Evolutionary conservation across 2,113 vertebrate species (phyloP), one percentile per base, ranked within the genome.

Genomic region (Hypomesus transpacificus): DNA sequence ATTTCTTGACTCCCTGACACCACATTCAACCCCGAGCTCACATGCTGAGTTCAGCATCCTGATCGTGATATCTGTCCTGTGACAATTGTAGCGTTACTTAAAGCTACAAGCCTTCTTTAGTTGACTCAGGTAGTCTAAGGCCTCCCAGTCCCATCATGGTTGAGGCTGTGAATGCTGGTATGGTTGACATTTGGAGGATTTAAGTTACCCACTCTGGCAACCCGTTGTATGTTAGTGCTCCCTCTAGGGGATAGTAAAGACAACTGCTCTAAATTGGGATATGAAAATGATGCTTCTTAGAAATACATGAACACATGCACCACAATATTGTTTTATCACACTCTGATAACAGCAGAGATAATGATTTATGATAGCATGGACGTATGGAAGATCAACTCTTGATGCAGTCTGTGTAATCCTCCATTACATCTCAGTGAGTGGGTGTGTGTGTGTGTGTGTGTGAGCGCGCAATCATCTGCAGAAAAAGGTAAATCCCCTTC

Each of bases 351-450:
- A 66, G 34, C 57, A 64, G 13, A 5, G 74, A 66, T 75, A 67
- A 68, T 50, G 77, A 82, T 78, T 58, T 59, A 72, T 69, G 56
- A 54, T 7, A 20, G 70, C 9, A 69, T 70, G 64, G 46, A 61
- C 31, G 69, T 71, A 60, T 75, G 53, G 3, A 2, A 70, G 46
- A 20, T 50, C 24, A 34, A 18, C 21, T 51, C 34, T 71, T 26
- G 56, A 16, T 4, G 57, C 26, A 20, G 71, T 8, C 26, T 53
- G 66, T 9, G 26, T 56, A 50, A 75, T 65, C 78, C 31, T 67
- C 52, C 46, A 51, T 7, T 50, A 60, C 54, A 28, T 57, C 60
- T 56, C 46, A 52, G 20, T 34, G 16, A 50, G 53, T 24, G 52
- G 66, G 63, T 66, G 74, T 74, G 66, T 56, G 53, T 56, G 53